Evolutionary conservation across 2,113 vertebrate genomes (phyloP).

Genomic region (Delphinus delphis): DNA sequence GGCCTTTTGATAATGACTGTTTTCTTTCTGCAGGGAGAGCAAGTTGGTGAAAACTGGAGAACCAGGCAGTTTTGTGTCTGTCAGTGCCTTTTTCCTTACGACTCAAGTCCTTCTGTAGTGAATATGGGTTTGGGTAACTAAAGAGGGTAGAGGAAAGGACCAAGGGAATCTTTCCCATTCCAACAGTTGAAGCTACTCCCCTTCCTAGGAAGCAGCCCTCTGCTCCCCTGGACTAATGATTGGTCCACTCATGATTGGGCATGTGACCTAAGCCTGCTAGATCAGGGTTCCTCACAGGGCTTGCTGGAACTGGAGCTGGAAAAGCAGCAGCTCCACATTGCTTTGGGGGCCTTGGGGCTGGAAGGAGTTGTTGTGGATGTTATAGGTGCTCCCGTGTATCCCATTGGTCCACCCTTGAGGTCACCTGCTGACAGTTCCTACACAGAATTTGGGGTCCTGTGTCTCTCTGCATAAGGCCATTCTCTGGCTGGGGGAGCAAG

Average conservation of each 20-base stretch:
- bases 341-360: not conserved
- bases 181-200: not conserved
- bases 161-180: not conserved
- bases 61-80: constrained; percentile 11
- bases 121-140: not conserved
- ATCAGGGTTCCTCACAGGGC: not conserved
- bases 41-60: constrained; percentile 75
- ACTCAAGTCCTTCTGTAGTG: not conserved
- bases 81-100: not conserved
- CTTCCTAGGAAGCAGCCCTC: not conserved
- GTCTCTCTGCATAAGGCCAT: not conserved
- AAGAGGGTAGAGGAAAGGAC: not conserved
- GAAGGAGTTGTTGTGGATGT: not conserved
- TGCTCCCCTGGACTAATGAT: not conserved
- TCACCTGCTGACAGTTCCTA: not conserved
- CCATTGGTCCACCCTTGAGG: not conserved
- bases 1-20: constrained; percentile 88
- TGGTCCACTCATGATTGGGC: not conserved
- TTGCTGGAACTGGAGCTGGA: not conserved
- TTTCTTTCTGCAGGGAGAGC: constrained; percentile 84
- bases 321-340: not conserved
- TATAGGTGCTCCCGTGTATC: not conserved
- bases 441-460: not conserved
- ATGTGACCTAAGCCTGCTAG: not conserved
- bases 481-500: not conserved